Percentiles rank a stretch among this genome's conserved stretches.
These are phyloP conservation scores for Pocillopora damicornis DNA, from an alignment of 64 coral and sea anemone species.

Conservation along the genomic window DNA sequence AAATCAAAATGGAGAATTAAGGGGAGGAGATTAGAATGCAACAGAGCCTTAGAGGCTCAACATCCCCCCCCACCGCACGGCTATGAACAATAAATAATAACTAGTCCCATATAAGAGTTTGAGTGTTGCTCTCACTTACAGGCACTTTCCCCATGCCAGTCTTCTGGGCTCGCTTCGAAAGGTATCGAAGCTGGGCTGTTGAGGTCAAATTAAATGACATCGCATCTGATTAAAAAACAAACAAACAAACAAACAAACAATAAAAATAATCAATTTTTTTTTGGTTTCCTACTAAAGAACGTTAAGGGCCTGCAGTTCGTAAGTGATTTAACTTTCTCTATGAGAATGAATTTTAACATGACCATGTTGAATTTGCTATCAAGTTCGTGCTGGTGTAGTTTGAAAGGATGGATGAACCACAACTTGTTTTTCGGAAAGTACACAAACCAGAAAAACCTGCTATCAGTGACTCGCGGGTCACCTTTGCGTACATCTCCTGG, in stretches of 20 bases:
- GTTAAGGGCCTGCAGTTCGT: background rate
- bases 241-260: background rate
- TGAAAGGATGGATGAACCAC: conserved; percentile 98
- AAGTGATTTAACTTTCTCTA: conserved; percentile 51
- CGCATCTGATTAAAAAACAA: background rate
- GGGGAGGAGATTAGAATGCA: too few relatives aligned
- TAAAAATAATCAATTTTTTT: background rate
- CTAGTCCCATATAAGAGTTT: too few relatives aligned
- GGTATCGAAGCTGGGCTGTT: too few relatives aligned
- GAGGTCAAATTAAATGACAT: too few relatives aligned
- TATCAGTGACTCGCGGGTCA: conserved; percentile 76
- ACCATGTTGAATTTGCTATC: conserved; percentile 82
- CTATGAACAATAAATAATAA: too few relatives aligned
- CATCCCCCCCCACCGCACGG: too few relatives aligned
- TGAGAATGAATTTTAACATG: conserved; percentile 75
- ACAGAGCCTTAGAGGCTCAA: too few relatives aligned
- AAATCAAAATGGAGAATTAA: too few relatives aligned
- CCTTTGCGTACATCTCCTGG: conserved; percentile 76
- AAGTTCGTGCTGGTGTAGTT: conserved; percentile 63
- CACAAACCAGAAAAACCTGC: conserved; percentile 95
- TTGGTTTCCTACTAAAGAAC: background rate
- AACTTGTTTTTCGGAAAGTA: conserved; percentile 80
- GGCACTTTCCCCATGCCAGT: too few relatives aligned
- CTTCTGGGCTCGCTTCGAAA: too few relatives aligned
- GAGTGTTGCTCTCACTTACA: too few relatives aligned